Percentiles rank a stretch among this genome's conserved stretches.
Evolutionary conservation across 2,888 invertebrate species (phyloP).

Genomic region (Parnassius orleans): DNA sequence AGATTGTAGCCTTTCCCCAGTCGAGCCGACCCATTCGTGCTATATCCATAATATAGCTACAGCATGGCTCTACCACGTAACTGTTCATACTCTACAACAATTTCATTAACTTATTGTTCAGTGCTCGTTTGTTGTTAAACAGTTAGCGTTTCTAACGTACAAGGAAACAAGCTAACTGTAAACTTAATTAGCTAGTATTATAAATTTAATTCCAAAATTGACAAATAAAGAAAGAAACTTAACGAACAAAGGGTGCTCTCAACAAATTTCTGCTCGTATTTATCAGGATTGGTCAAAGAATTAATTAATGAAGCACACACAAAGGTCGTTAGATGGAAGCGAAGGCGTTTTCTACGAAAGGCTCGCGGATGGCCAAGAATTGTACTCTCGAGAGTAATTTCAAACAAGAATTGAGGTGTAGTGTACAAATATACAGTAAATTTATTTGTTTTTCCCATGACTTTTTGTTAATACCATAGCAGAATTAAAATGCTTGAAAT

Average conservation of each 20-base stretch:
- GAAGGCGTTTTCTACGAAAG: slow-evolving; percentile 20
- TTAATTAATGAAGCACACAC: slow-evolving; percentile 60
- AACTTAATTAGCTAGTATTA: too few relatives aligned
- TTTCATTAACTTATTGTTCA: too few relatives aligned
- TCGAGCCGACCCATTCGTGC: too few relatives aligned
- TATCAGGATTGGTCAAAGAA: slow-evolving; percentile 54
- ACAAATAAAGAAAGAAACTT: slow-evolving; percentile 23
- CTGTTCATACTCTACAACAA: too few relatives aligned
- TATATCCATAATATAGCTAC: too few relatives aligned
- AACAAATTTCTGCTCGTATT: slow-evolving; percentile 41
- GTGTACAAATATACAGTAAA: neutral
- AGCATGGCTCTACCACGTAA: too few relatives aligned
- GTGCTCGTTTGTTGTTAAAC: too few relatives aligned
- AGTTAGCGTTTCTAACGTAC: too few relatives aligned
- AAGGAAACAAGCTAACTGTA: too few relatives aligned
- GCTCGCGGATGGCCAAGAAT: slow-evolving; percentile 29
- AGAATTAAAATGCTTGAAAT: too few relatives aligned
- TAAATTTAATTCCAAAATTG: slow-evolving; percentile 19
- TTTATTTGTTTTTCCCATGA: neutral
- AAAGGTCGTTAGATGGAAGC: slow-evolving; percentile 45
- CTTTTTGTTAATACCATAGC: too few relatives aligned
- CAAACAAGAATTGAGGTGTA: slow-evolving; percentile 5
- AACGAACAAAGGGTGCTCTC: slow-evolving; percentile 23
- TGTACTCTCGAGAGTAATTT: slow-evolving; percentile 27
- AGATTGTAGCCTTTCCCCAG: too few relatives aligned